Evolutionary conservation across 2,113 vertebrate genomes (phyloP).

Genomic region (Crypturellus undulatus): DNA sequence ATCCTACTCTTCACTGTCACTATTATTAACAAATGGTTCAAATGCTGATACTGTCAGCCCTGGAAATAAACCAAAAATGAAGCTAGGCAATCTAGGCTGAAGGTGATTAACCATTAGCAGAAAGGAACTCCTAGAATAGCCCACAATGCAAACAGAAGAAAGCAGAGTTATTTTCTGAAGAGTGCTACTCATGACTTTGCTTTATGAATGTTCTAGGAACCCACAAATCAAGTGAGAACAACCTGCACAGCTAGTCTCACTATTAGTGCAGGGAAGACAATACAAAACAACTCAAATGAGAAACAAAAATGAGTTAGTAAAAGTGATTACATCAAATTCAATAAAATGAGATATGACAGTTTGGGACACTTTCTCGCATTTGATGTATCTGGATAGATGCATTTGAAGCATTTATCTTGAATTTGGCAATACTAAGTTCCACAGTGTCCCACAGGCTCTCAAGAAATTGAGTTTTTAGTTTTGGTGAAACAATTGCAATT

Average conservation of each 20-base stretch:
- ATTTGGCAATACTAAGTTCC: not conserved
- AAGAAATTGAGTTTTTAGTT: not conserved
- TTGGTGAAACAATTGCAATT: too few relatives aligned
- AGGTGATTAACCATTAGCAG: not conserved
- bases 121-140: not conserved
- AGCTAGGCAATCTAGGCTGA: not conserved
- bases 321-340: not conserved
- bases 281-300: not conserved
- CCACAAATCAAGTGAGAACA: not conserved
- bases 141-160: not conserved
- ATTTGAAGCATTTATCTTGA: not conserved
- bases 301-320: not conserved
- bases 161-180: not conserved
- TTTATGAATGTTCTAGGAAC: not conserved
- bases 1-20: not conserved
- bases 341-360: not conserved
- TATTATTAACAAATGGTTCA: too few relatives aligned
- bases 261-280: fast-evolving
- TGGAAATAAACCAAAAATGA: not conserved
- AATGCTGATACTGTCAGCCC: not conserved
- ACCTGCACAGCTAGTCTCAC: not conserved
- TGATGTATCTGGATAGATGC: too few relatives aligned
- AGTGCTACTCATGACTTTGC: not conserved
- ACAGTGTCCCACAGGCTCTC: not conserved
- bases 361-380: not conserved